These are phyloP conservation scores for Sialia sialis DNA, from an alignment of 2,113 vertebrate genomes.

Conservation along the genomic window DNA sequence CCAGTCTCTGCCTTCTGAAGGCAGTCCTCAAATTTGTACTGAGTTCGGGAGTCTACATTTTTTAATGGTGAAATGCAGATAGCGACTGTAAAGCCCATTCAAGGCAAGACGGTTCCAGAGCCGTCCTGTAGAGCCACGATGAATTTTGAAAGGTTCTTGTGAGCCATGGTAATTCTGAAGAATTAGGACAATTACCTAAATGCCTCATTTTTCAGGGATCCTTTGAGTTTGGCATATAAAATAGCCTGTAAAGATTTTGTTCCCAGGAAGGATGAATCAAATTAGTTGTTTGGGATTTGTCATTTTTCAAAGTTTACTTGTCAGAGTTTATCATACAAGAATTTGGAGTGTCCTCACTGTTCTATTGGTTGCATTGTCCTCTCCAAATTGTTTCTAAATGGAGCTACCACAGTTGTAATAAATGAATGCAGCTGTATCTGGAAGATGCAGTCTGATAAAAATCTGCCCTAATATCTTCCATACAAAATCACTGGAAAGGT, in stretches of 20 bases:
- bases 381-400: not conserved
- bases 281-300: not conserved
- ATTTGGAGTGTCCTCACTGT: not conserved
- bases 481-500: not conserved
- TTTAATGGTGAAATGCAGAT: not conserved
- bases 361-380: not conserved
- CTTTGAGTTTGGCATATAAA: not conserved
- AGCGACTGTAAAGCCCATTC: not conserved
- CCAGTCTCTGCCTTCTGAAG: not conserved
- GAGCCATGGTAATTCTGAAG: not conserved
- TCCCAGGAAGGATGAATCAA: not conserved
- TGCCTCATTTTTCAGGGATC: not conserved
- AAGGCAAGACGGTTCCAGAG: not conserved
- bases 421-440: not conserved
- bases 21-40: not conserved
- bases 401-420: not conserved
- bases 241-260: not conserved
- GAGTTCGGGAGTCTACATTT: not conserved
- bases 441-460: not conserved
- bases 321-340: not conserved
- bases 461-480: not conserved
- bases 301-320: not conserved
- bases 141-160: not conserved
- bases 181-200: not conserved
- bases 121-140: not conserved